phyloP scores from a whole-genome alignment of 1,140 invertebrate species.

The Propsilocerus akamusi region DNA sequence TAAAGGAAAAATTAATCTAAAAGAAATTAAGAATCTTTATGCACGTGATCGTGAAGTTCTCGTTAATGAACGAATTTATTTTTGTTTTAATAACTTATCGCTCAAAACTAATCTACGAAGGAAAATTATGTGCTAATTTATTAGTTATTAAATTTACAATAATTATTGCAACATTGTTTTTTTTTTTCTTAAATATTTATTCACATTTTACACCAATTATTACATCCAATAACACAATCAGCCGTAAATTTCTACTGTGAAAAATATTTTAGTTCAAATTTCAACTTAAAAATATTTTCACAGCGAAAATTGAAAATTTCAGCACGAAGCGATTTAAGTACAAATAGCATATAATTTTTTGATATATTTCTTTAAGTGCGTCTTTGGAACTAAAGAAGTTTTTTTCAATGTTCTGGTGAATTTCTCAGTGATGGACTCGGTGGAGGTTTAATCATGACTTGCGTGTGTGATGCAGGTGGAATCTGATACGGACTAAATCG shows the following conservation, averaged over 20 bases:
- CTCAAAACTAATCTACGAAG: not conserved
- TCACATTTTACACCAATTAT: too few relatives aligned
- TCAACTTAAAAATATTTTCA: not conserved
- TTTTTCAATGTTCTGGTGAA: not conserved
- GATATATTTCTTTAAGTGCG: not conserved
- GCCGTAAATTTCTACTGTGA: too few relatives aligned
- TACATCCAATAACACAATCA: too few relatives aligned
- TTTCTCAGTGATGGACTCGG: slow-evolving; percentile 15
- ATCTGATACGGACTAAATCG: slow-evolving; percentile 23
- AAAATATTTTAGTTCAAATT: too few relatives aligned
- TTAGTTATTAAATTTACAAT: not conserved
- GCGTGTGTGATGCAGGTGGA: slow-evolving; percentile 11
- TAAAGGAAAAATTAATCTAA: too few relatives aligned
- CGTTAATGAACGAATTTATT: too few relatives aligned
- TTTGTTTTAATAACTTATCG: too few relatives aligned
- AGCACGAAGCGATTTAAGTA: not conserved
- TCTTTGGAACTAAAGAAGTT: not conserved
- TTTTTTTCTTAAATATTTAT: too few relatives aligned
- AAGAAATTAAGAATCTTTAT: too few relatives aligned
- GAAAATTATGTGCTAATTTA: not conserved
- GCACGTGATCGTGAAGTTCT: too few relatives aligned
- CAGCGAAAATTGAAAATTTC: not conserved
- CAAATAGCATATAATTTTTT: not conserved
- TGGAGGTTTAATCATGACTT: slow-evolving; percentile 7
- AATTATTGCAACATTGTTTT: slow-evolving; percentile 1